Conservation (phyloP, 2,888 invertebrate genomes). For the Brenthis daphne region DNA sequence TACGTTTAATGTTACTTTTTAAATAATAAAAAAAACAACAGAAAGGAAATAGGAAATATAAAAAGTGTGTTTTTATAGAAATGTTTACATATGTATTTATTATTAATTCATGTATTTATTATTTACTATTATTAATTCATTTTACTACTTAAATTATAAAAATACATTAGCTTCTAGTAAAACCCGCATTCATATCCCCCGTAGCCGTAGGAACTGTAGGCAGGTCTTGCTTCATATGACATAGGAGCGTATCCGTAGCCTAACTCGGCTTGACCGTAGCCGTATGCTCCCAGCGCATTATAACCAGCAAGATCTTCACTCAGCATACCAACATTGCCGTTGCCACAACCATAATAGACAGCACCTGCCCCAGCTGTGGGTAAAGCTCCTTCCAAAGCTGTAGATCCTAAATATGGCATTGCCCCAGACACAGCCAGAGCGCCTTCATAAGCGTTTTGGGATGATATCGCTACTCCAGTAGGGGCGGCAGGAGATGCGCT, state of each 20-base stretch:
- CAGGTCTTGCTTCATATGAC: constrained; percentile 18
- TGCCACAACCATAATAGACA: constrained; percentile 44
- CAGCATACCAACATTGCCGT: constrained; percentile 41
- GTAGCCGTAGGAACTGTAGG: constrained; percentile 36
- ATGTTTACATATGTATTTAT: too few relatives aligned
- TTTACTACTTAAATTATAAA: background rate
- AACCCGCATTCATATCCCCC: constrained; percentile 19
- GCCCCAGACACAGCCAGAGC: constrained; percentile 44
- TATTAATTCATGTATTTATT: too few relatives aligned
- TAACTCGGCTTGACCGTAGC: background rate
- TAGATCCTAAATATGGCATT: constrained; percentile 30
- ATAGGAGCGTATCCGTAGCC: constrained; percentile 7
- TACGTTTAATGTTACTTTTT: too few relatives aligned
- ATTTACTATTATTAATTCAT: too few relatives aligned
- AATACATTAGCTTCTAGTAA: constrained; percentile 9
- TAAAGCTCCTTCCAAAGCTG: constrained; percentile 37
- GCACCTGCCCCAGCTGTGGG: constrained; percentile 44
- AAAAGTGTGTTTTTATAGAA: too few relatives aligned
- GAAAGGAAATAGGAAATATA: too few relatives aligned
- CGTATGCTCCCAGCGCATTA: constrained; percentile 34
- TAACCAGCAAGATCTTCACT: constrained; percentile 31
- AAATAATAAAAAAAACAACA: too few relatives aligned
- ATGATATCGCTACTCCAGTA: constrained; percentile 50
- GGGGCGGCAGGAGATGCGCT: constrained; percentile 46
- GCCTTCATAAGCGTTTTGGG: constrained; percentile 51